Percentiles rank a stretch among this genome's conserved stretches.
Conservation (phyloP, 2,113 vertebrate genomes). For the Daubentonia madagascariensis region DNA sequence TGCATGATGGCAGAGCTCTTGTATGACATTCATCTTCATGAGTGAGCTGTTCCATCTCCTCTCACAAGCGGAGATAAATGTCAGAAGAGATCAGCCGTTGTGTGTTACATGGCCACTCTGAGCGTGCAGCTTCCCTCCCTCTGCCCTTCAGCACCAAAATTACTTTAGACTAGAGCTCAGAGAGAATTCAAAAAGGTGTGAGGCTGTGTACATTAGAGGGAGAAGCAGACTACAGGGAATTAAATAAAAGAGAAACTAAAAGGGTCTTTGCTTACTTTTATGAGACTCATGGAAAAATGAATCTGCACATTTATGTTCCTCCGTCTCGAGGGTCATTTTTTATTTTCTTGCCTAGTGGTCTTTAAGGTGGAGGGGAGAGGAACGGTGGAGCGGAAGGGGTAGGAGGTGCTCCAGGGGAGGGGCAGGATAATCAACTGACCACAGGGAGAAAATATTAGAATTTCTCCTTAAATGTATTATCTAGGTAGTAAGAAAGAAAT, state of each 20-base stretch:
- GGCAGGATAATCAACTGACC: background rate
- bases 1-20: background rate
- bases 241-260: background rate
- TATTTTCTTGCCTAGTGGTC: background rate
- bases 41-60: slow-evolving; percentile 67
- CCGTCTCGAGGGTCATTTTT: background rate
- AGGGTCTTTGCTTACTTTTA: background rate
- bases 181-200: background rate
- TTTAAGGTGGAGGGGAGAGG: background rate
- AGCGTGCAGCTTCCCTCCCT: background rate
- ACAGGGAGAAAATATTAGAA: background rate
- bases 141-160: slow-evolving; percentile 63
- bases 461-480: background rate
- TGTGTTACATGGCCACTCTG: slow-evolving; percentile 41
- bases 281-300: background rate
- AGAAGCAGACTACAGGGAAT: background rate
- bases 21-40: slow-evolving; percentile 77
- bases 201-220: background rate
- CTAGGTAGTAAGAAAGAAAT: background rate
- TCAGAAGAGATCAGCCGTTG: slow-evolving; percentile 55
- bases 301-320: background rate
- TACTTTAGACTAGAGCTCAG: background rate
- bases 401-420: fast-evolving
- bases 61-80: slow-evolving; percentile 69
- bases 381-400: fast-evolving